Conservation (phyloP, 2,888 invertebrate species). For the Tetragnatha montana region DNA sequence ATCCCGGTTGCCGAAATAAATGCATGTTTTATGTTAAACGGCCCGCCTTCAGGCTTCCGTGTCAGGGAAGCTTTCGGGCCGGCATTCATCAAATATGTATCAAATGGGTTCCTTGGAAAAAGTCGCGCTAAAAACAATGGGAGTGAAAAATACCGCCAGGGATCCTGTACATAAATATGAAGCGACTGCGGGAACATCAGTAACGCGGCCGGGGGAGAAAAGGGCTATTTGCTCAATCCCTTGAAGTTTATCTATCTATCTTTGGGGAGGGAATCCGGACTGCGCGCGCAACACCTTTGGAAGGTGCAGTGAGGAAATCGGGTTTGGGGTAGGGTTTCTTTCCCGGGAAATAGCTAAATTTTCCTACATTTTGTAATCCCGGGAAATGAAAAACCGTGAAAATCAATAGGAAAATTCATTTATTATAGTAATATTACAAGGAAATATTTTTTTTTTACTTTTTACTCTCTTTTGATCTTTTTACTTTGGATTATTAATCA, state of each 20-base stretch:
- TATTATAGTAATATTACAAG: no score
- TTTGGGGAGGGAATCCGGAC: slow-evolving; percentile 49
- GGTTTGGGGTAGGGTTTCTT: no score
- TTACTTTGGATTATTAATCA: no score
- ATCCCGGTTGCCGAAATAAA: slow-evolving; percentile 59
- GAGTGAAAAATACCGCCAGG: slow-evolving; percentile 37
- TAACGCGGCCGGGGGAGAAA: slow-evolving; percentile 58
- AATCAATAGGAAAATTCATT: no score
- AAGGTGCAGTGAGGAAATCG: no score
- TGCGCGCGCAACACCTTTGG: no score
- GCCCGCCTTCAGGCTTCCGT: slow-evolving; percentile 47
- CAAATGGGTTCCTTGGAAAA: slow-evolving; percentile 49
- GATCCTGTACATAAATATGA: slow-evolving; percentile 68
- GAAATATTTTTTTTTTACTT: no score
- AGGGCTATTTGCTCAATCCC: slow-evolving; percentile 66
- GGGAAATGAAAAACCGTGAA: no score
- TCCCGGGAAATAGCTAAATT: no score
- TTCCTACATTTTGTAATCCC: no score
- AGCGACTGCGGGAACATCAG: slow-evolving; percentile 63
- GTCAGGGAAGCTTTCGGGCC: not conserved
- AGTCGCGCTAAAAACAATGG: slow-evolving; percentile 53
- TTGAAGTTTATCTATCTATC: slow-evolving; percentile 64
- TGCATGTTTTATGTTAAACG: slow-evolving; percentile 70
- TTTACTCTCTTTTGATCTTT: no score
- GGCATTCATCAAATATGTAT: slow-evolving; percentile 69